Percentiles rank a stretch among this genome's conserved stretches.
Evolutionary conservation across 2,888 invertebrate genomes (phyloP).

Genomic region (Heliconius hortense): DNA sequence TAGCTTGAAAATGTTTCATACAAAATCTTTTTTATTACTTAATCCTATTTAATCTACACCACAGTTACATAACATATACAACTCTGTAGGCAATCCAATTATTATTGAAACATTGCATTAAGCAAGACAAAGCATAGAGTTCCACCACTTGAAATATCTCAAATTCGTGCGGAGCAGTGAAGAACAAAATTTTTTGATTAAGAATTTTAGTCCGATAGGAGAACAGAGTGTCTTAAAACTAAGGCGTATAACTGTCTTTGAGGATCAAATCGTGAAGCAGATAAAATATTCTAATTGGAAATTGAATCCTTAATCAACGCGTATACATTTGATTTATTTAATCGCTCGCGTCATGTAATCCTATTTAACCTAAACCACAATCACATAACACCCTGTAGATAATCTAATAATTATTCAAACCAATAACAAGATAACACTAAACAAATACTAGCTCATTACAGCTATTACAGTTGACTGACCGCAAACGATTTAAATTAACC

Average conservation of each 20-base stretch:
- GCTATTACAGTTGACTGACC: constrained; percentile 19
- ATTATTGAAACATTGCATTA: too few species aligned
- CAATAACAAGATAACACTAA: constrained; percentile 13
- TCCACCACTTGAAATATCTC: not conserved
- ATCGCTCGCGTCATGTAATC: not conserved
- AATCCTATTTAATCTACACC: too few species aligned
- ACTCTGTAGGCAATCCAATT: too few species aligned
- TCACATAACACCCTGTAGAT: constrained; percentile 2
- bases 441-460: constrained; percentile 26
- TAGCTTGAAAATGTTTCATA: too few species aligned
- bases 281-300: not conserved
- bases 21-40: too few species aligned
- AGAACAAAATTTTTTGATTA: too few species aligned
- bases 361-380: not conserved
- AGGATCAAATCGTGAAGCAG: too few species aligned
- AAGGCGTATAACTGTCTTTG: too few species aligned
- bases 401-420: constrained; percentile 20
- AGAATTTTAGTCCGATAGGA: not conserved
- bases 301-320: not conserved
- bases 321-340: not conserved
- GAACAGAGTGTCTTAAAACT: not conserved
- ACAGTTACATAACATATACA: too few species aligned
- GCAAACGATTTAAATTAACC: constrained; percentile 26
- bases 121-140: not conserved
- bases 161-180: not conserved